These are phyloP conservation scores for Sebastes hubbsi DNA, from an alignment of 2,797 vertebrate genomes.

Conservation along the genomic window DNA sequence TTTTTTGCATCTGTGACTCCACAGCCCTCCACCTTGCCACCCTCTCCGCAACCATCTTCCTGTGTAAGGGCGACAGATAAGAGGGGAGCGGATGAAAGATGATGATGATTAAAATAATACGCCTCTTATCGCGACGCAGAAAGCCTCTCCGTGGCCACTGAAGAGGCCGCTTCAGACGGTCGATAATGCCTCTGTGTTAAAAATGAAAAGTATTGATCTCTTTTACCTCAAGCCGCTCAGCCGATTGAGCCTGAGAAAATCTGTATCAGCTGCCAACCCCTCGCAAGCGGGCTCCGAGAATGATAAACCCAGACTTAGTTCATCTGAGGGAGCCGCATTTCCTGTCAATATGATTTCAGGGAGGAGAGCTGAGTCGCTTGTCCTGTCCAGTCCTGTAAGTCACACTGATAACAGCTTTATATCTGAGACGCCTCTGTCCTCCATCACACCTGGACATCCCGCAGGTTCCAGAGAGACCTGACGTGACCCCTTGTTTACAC, in stretches of 20 bases:
- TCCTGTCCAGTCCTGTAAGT: conserved; percentile 49
- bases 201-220: conserved; percentile 84
- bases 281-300: conserved; percentile 24
- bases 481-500: conserved; percentile 41
- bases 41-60: conserved; percentile 33
- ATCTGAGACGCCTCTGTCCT: conserved; percentile 34
- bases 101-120: conserved; percentile 80
- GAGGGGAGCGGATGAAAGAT: conserved; percentile 72
- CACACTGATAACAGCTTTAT: conserved; percentile 62
- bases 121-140: conserved; percentile 66
- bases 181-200: conserved; percentile 79
- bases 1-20: conserved; percentile 19
- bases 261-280: conserved; percentile 56
- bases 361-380: conserved; percentile 14
- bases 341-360: conserved; percentile 59
- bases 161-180: conserved; percentile 66
- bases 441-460: conserved; percentile 50
- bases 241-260: conserved; percentile 78
- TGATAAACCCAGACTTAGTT: conserved; percentile 57
- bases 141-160: conserved; percentile 49
- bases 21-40: conserved; percentile 16
- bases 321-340: conserved; percentile 49
- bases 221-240: conserved; percentile 71
- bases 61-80: conserved; percentile 45
- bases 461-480: conserved; percentile 19